phyloP scores from a whole-genome alignment of 2,113 vertebrate species.

The Rhegmatorhina hoffmannsi region DNA sequence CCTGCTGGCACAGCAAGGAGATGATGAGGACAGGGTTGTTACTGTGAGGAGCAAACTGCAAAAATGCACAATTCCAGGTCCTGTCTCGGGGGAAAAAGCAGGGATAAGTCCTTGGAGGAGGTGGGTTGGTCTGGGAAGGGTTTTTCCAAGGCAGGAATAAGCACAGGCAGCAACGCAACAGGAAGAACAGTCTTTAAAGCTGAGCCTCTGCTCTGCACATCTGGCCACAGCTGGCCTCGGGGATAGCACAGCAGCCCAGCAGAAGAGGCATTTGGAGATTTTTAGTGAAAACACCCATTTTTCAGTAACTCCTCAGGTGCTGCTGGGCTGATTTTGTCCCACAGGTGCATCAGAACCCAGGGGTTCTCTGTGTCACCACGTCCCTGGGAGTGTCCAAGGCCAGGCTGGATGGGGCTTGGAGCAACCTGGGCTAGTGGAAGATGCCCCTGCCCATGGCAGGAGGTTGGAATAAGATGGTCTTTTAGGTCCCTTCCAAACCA shows the following conservation, averaged over 20 bases:
- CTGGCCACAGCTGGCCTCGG: fast-evolving
- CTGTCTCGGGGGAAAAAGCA: neutral
- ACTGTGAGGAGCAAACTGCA: neutral
- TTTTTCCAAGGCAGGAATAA: neutral
- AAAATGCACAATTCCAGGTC: fast-evolving
- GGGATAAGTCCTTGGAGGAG: neutral
- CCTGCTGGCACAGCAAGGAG: fast-evolving
- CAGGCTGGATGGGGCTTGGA: neutral
- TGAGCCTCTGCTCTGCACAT: neutral
- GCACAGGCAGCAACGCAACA: neutral
- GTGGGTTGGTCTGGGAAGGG: neutral
- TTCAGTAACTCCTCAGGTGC: fast-evolving
- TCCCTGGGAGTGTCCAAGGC: neutral
- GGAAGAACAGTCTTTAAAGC: fast-evolving
- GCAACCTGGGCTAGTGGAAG: neutral
- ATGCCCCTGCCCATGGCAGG: neutral
- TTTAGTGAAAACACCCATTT: neutral
- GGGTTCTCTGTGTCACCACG: fast-evolving
- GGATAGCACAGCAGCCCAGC: neutral
- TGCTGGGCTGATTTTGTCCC: neutral
- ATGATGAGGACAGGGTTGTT: neutral
- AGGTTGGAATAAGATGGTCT: neutral
- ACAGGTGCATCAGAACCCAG: fast-evolving
- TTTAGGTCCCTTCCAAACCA: neutral
- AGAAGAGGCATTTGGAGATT: fast-evolving